Percentiles rank a stretch among this genome's conserved stretches.
Conservation (phyloP, 2,888 invertebrate genomes). For the Pristionchus arcanus region DNA sequence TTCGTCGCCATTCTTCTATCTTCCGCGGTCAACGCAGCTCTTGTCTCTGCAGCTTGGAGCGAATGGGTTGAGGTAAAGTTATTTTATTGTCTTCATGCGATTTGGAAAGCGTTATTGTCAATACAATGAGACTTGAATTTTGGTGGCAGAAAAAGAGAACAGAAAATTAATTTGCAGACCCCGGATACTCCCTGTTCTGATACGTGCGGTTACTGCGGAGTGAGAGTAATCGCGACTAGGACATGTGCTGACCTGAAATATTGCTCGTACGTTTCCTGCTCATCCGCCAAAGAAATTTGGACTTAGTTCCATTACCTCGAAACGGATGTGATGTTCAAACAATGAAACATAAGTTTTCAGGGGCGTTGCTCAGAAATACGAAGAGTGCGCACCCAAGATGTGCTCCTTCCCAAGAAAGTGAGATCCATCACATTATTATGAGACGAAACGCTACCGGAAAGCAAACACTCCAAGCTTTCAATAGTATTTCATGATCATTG, state of each 20-base stretch:
- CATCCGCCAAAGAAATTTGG: not conserved
- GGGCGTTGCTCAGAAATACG: not conserved
- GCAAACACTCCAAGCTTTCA: not conserved
- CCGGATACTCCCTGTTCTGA: not conserved
- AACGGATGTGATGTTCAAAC: not conserved
- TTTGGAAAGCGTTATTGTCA: too few species aligned
- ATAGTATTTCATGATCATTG: not conserved
- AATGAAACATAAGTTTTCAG: not conserved
- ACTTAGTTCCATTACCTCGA: not conserved
- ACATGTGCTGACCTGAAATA: not conserved
- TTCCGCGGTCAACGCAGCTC: not conserved
- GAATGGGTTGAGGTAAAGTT: not conserved
- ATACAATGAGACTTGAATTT: too few species aligned
- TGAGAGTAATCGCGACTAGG: not conserved
- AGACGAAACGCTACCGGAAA: not conserved
- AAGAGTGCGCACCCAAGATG: constrained; percentile 11
- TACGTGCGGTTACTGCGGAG: not conserved
- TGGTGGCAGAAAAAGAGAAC: not conserved
- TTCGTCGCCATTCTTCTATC: not conserved
- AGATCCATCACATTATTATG: not conserved
- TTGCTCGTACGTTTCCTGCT: not conserved
- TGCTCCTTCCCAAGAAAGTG: constrained; percentile 4
- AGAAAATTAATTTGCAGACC: not conserved
- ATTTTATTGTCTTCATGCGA: too few species aligned
- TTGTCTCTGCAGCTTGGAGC: not conserved